Conservation (phyloP, 2,888 invertebrate species). For the Mycalesis mineus region DNA sequence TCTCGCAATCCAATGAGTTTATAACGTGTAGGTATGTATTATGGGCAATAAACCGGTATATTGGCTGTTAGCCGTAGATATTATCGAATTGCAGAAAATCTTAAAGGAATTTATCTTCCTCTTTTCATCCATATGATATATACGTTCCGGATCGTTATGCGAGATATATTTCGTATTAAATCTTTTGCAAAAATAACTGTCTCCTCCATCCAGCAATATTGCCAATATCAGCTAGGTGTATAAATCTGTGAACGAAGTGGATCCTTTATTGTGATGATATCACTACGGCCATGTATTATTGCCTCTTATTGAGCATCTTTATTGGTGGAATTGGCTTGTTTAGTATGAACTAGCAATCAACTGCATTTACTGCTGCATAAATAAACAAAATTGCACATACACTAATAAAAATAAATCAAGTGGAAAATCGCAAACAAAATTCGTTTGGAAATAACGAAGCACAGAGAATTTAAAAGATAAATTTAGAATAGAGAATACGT, state of each 20-base stretch:
- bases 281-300: conserved; percentile 9
- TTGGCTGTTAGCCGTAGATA: no score
- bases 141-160: neutral
- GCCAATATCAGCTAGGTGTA: neutral
- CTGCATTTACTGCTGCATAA: neutral
- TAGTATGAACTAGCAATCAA: conserved; percentile 2
- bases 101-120: no score
- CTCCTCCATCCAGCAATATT: conserved; percentile 6
- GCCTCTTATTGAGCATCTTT: conserved; percentile 10
- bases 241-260: conserved; percentile 12
- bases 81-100: no score
- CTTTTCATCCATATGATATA: no score
- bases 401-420: neutral
- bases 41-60: no score
- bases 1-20: no score
- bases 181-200: conserved; percentile 3
- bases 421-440: no score
- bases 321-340: conserved; percentile 19
- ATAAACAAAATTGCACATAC: neutral
- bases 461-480: no score
- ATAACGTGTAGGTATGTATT: no score
- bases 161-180: conserved; percentile 1
- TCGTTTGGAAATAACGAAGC: no score
- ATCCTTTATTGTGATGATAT: conserved; percentile 14
- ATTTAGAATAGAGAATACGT: no score